Evolutionary conservation across 2,113 vertebrate species (phyloP).

Genomic region (Puma concolor): DNA sequence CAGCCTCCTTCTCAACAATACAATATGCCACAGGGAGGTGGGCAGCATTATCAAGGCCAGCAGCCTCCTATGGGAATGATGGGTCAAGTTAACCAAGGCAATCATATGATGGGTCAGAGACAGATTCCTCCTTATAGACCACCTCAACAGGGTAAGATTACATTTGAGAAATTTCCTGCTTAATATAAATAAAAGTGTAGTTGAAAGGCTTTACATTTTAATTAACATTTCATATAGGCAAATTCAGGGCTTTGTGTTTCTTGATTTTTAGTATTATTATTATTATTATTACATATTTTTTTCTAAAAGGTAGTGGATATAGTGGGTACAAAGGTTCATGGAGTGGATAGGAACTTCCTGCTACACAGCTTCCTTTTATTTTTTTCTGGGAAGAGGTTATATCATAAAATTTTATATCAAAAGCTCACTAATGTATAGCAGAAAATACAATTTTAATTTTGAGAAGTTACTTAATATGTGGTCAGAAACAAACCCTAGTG

Average conservation of each 20-base stretch:
- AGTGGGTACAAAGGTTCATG: constrained; percentile 42
- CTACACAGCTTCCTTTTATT: constrained; percentile 40
- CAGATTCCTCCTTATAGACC: constrained; percentile 99
- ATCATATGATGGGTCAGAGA: constrained; percentile 98
- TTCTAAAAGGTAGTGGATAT: constrained; percentile 42
- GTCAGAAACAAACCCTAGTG: constrained; percentile 48
- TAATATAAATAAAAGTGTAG: constrained; percentile 48
- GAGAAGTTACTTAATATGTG: not conserved
- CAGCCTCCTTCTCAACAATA: constrained; percentile 97
- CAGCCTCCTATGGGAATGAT: constrained; percentile 99
- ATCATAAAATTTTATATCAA: constrained; percentile 23
- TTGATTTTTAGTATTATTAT: not conserved
- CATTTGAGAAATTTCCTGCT: not conserved
- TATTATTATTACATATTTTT: not conserved
- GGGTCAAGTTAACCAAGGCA: constrained; percentile 96
- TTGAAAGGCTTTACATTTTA: constrained; percentile 57
- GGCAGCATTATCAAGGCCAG: constrained; percentile 98
- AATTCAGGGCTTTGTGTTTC: constrained; percentile 49
- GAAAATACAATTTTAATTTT: constrained; percentile 57
- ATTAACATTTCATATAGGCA: not conserved
- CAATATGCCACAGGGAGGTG: constrained; percentile 95
- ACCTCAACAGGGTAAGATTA: constrained; percentile 95
- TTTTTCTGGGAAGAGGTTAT: constrained; percentile 47
- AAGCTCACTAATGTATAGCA: constrained; percentile 36
- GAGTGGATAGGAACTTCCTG: constrained; percentile 45